Percentiles rank a stretch among this genome's conserved stretches.
These are phyloP conservation scores for Pseudochirops corinnae DNA, from an alignment of 2,797 vertebrate genomes.

Conservation along the genomic window DNA sequence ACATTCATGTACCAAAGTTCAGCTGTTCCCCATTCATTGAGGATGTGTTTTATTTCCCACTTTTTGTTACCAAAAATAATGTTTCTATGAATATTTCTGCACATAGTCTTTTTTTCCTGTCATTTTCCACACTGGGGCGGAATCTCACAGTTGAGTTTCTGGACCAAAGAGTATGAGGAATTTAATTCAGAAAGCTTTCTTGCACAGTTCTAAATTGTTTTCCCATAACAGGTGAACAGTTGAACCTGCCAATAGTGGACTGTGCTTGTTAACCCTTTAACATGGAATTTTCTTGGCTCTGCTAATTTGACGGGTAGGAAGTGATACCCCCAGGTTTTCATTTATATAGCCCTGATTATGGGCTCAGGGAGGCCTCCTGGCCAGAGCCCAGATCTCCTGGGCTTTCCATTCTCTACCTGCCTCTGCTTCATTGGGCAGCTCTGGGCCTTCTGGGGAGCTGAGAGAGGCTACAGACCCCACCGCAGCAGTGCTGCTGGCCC, in stretches of 20 bases:
- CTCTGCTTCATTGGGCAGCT: background rate
- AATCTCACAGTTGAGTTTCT: background rate
- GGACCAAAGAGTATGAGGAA: background rate
- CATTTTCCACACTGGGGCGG: background rate
- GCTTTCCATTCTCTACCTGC: background rate
- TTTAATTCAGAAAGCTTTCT: background rate
- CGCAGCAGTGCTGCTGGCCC: background rate
- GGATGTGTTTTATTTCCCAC: background rate
- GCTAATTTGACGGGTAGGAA: background rate
- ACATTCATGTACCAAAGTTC: background rate
- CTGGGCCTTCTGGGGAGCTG: background rate
- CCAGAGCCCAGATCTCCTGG: background rate
- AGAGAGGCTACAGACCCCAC: background rate
- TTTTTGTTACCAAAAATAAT: background rate
- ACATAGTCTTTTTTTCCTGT: background rate
- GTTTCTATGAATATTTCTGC: background rate
- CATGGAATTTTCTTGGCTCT: background rate
- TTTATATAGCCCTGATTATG: background rate
- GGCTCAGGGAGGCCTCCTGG: background rate
- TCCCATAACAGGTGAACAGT: background rate
- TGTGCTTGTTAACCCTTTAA: background rate
- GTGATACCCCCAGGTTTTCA: background rate
- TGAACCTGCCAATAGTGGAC: background rate
- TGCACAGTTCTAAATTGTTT: background rate
- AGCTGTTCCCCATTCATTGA: background rate